Evolutionary conservation across 2,888 invertebrate species (phyloP), one percentile per base, ranked within the genome.

Genomic region (Mellilla xanthometata): DNA sequence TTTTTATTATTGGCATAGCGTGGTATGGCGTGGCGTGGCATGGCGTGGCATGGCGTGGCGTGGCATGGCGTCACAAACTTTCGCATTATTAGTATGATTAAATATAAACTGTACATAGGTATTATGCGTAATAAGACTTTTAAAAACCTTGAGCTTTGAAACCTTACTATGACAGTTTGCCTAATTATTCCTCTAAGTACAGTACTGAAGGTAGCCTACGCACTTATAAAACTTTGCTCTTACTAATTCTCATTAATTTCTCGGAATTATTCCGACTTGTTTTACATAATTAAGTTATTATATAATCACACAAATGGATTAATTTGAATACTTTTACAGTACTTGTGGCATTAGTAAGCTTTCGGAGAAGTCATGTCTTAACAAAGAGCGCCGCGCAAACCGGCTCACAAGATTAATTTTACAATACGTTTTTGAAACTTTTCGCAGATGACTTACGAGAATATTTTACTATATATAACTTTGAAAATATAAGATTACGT

Each of bases 341-440:
- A 51, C 50, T 45, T 49, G 42, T 26, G 42, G 47, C 44, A 45
- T 50, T 54, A 54, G 50, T 45, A 45, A 34, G 45, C 45, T 27
- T 26, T 41, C 22, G 29, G 30, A 12, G 27, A n/a, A 48, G 43
- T 33, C 33, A 38, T 31, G 48, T 31, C 31, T 12, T 31, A 28
- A 30, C 23, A 31, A 39, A 28, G 6, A 35, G n/a, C 24, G 15
- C 27, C 33, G 38, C 34, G 43, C 9, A 7, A 36, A 33, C 22
- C 36, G 32, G 42, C 23, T 15, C 11, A 31, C 22, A 5, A 30
- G 45, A 39, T 49, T 43, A 52, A 52, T 50, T 40, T 35, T 32
- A 44, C 49, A 51, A 50, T 52, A 52, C 55, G 56, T 56, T 56
- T 53, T 39, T 47, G 47, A 50, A 54, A 49, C 49, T 54, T 48